These are phyloP conservation scores for Heliocidaris tuberculata DNA, from an alignment of 35 echinoderm and acorn worm species.

Conservation along the genomic window DNA sequence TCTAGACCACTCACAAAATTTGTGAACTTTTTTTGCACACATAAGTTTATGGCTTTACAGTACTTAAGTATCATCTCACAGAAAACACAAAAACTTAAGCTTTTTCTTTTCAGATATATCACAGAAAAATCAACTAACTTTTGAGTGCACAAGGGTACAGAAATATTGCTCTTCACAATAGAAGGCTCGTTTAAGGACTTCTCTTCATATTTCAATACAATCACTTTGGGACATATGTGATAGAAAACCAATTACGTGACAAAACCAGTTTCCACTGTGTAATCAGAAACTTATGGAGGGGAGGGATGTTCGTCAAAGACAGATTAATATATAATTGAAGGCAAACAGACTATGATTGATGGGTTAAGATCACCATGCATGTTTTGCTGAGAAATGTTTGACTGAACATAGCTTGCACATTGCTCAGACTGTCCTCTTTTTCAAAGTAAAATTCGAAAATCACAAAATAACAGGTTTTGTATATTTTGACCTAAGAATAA, in stretches of 20 bases:
- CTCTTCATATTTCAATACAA: too few relatives aligned
- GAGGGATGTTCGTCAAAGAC: neutral
- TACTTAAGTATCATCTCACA: too few relatives aligned
- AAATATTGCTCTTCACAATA: too few relatives aligned
- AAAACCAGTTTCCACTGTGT: neutral
- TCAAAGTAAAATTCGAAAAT: neutral
- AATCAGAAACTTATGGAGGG: neutral
- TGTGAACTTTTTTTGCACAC: too few relatives aligned
- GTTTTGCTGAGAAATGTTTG: neutral
- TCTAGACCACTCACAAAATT: too few relatives aligned
- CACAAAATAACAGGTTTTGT: neutral
- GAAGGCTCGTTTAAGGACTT: too few relatives aligned
- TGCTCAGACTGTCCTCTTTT: neutral
- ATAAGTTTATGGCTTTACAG: too few relatives aligned
- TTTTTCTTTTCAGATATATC: too few relatives aligned
- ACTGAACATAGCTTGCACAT: neutral
- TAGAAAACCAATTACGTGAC: neutral
- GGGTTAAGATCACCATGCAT: neutral
- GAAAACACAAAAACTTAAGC: too few relatives aligned
- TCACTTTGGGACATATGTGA: too few relatives aligned
- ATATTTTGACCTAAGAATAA: neutral
- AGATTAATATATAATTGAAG: constrained; percentile 7
- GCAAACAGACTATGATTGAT: neutral
- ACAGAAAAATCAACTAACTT: too few relatives aligned
- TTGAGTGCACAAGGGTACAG: too few relatives aligned